Conservation (phyloP, 2,888 invertebrate species). For the Augiades crinisus region DNA sequence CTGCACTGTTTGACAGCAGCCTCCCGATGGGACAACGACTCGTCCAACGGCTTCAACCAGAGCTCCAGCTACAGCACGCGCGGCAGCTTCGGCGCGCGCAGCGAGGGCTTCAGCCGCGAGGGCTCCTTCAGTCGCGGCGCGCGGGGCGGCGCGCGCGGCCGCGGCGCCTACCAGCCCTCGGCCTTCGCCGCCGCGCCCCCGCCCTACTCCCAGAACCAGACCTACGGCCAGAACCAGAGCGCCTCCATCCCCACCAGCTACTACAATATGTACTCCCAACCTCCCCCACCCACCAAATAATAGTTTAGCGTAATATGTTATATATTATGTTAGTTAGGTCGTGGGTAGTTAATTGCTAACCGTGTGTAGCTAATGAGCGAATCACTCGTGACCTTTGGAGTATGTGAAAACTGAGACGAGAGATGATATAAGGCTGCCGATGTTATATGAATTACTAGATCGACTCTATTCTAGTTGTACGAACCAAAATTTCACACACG, state of each 20-base stretch:
- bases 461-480: too few relatives aligned
- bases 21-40: constrained; percentile 53
- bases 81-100: constrained; percentile 34
- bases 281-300: constrained; percentile 53
- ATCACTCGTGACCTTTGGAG: too few relatives aligned
- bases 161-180: constrained; percentile 28
- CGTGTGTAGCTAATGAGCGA: too few relatives aligned
- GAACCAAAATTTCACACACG: too few relatives aligned
- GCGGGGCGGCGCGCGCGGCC: constrained; percentile 37
- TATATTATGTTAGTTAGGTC: too few relatives aligned
- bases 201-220: constrained; percentile 35
- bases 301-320: constrained; percentile 1
- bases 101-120: constrained; percentile 32
- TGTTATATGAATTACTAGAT: too few relatives aligned
- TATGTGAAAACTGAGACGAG: background rate
- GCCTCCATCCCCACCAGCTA: constrained; percentile 63
- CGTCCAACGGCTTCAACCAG: constrained; percentile 25
- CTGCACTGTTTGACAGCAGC: too few relatives aligned
- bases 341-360: too few relatives aligned
- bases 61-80: constrained; percentile 35
- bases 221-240: constrained; percentile 26
- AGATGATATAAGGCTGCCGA: too few relatives aligned
- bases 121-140: constrained; percentile 45
- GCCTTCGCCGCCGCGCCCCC: constrained; percentile 20
- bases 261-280: constrained; percentile 72